Conservation (phyloP, 2,797 vertebrate genomes). For the Menidia menidia region DNA sequence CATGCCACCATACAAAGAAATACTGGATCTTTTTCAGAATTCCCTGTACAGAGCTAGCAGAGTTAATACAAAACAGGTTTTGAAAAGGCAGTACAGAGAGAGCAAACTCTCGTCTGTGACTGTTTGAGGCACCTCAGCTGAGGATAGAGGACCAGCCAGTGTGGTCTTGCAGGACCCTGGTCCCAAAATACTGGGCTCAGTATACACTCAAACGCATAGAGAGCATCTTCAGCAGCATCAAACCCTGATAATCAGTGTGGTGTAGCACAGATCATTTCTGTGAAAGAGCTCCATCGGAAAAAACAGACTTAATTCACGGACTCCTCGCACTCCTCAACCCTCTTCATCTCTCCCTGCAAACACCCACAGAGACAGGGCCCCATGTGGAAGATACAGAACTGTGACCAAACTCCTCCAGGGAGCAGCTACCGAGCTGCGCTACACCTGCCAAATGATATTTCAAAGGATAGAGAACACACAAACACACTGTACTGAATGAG, state of each 20-base stretch:
- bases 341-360: slow-evolving; percentile 39
- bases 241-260: slow-evolving; percentile 70
- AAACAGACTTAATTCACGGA: slow-evolving; percentile 74
- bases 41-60: slow-evolving; percentile 29
- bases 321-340: slow-evolving; percentile 42
- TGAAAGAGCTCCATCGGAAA: slow-evolving; percentile 58
- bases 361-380: slow-evolving; percentile 58
- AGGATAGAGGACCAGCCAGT: slow-evolving; percentile 47
- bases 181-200: slow-evolving; percentile 26
- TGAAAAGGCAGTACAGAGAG: slow-evolving; percentile 40
- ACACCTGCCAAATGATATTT: slow-evolving; percentile 71
- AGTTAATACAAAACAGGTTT: slow-evolving; percentile 20
- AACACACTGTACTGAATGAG: slow-evolving; percentile 35
- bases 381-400: slow-evolving; percentile 60
- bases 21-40: slow-evolving; percentile 27
- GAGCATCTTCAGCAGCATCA: slow-evolving; percentile 60
- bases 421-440: slow-evolving; percentile 54
- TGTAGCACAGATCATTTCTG: slow-evolving; percentile 60
- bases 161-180: slow-evolving; percentile 37
- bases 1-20: slow-evolving; percentile 14
- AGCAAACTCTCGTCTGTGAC: slow-evolving; percentile 55
- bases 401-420: slow-evolving; percentile 65
- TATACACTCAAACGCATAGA: slow-evolving; percentile 27
- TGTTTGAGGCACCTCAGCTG: slow-evolving; percentile 35
- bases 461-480: slow-evolving; percentile 69